Evolutionary conservation across 2,888 invertebrate genomes (phyloP), one percentile per base, ranked within the genome.

Genomic region (Andrena hattorfiana): DNA sequence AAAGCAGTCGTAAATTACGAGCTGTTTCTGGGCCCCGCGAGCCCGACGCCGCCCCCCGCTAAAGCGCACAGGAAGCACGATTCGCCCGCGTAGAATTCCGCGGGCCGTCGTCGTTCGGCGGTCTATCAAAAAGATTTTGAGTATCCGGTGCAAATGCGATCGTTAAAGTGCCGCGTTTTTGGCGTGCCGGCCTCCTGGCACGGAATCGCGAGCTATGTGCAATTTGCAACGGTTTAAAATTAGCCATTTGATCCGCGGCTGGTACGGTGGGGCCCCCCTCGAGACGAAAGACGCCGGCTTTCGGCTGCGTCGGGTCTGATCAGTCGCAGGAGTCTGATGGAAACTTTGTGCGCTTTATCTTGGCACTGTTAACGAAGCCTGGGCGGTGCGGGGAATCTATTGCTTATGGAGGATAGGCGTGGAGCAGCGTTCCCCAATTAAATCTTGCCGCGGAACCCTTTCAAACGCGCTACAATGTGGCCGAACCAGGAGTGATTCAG

Each of bases 1-100:
- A 35, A 4, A 63, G 59, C 66, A 30, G 35, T 77, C 83, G 83
- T 83, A 74, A 83, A 83, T 82, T 83, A 83, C 32, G 54, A 59
- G 35, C 68, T 0, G 68, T 13, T 30, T 48, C 56, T 30, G n/a
- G n/a, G n/a, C n/a, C 6, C 59, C 10, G 20, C 10, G 23, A 10
- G 49, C 26, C 28, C 7, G 28, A 6, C 13, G 28, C 5, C 42
- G 20, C 28, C 51, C 56, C 20, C 54, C 54, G 62, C 62, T 71
- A 56, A 49, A 59, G 32, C 23, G 30, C 13, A 20, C 20, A 51
- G 30, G 69, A 69, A 67, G 49, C 64, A 64, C 20, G 26, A 5
- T 28, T 6, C 26, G 8, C n/a, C 35, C 20, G 23, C 62, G 32
- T 4, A 5, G 20, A 49, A 28, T 49, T 62, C 30, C 2, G 42